phyloP scores from a whole-genome alignment of 2,888 invertebrate species.

The Eremobia ochroleuca region DNA sequence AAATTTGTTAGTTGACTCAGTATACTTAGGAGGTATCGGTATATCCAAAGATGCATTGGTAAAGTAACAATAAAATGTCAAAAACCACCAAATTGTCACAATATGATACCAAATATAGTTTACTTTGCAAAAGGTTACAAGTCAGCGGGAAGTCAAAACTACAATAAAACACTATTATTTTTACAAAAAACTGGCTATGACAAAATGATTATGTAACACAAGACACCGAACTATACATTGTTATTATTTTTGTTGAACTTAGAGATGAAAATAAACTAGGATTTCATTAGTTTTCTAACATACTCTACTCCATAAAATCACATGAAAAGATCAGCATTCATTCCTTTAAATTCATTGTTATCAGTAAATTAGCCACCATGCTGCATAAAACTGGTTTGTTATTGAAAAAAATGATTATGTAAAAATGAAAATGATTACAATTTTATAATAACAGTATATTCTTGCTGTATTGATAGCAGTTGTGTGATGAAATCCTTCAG shows the following conservation, averaged over 20 bases:
- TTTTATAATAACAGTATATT: neutral
- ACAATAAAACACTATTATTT: neutral
- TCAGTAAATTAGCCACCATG: neutral
- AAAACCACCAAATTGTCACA: neutral
- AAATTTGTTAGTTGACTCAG: too few relatives aligned
- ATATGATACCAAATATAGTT: neutral
- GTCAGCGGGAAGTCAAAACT: slow-evolving; percentile 3
- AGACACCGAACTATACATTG: neutral
- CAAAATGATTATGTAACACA: neutral
- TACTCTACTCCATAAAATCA: slow-evolving; percentile 3
- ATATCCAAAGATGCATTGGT: neutral
- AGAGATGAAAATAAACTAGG: neutral
- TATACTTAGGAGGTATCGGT: too few relatives aligned
- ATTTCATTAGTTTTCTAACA: neutral
- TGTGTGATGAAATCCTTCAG: neutral
- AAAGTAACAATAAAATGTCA: neutral
- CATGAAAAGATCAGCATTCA: neutral
- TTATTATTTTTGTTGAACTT: slow-evolving; percentile 2
- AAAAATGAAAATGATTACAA: neutral
- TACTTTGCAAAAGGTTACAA: neutral
- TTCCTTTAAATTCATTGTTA: neutral
- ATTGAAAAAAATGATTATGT: neutral
- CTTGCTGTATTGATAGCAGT: neutral
- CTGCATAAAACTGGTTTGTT: neutral
- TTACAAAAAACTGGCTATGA: neutral